phyloP scores from a whole-genome alignment of 2,797 vertebrate genomes.

The Anisognathus igniventris region DNA sequence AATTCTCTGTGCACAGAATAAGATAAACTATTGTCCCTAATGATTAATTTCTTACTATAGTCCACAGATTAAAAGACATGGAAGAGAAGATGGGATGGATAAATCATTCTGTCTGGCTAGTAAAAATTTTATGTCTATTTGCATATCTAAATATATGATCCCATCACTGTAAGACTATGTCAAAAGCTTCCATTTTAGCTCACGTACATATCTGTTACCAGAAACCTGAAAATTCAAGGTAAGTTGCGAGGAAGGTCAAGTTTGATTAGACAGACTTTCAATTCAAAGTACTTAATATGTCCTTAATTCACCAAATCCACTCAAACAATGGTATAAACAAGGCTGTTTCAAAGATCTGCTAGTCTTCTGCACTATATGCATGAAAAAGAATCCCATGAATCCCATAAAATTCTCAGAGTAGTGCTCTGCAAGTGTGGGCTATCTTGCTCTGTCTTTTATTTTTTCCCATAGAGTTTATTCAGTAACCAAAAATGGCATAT shows the following conservation, averaged over 20 bases:
- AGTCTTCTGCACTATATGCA: neutral
- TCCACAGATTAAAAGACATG: neutral
- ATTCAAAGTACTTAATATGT: neutral
- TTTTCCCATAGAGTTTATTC: neutral
- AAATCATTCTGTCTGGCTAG: neutral
- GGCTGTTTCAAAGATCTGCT: neutral
- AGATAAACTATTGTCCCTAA: neutral
- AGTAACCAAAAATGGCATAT: neutral
- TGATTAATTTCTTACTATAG: neutral
- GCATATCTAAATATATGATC: conserved; percentile 1
- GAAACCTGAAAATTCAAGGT: neutral
- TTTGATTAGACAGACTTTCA: neutral
- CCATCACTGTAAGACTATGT: neutral
- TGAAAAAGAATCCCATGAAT: neutral
- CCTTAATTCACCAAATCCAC: neutral
- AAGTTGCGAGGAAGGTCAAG: neutral
- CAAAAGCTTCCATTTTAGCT: neutral
- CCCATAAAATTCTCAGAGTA: neutral
- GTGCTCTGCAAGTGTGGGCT: neutral
- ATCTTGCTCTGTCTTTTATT: neutral
- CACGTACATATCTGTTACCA: neutral
- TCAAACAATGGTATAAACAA: neutral
- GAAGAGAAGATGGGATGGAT: neutral
- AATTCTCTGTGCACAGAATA: neutral
- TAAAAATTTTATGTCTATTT: neutral